Evolutionary conservation across 1,140 invertebrate genomes (phyloP), one percentile per base, ranked within the genome.

Genomic region (Harlomillsia oculata): DNA sequence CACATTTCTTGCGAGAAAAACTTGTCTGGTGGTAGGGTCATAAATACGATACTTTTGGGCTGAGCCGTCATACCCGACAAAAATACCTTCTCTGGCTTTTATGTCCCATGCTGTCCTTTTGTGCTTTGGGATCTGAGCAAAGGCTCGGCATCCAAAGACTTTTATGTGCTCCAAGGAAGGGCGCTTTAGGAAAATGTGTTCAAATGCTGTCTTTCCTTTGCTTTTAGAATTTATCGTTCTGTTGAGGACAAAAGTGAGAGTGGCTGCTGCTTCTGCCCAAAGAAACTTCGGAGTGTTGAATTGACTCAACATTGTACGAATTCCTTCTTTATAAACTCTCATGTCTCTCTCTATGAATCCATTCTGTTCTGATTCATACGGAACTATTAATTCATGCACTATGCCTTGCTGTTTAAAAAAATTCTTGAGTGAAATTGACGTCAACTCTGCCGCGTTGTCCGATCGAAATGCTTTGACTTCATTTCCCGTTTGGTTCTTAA

Each of bases 321-420:
- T 39, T 1, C 23, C 2, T n/a, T 52, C 50, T 18, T 52, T 52
- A 18, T 40, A 26, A 1, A 39, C 41, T 20, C 50, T 1, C 1
- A 34, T 52, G 20, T 52, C 50, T 30, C 50, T 14, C 36, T 52
- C 50, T 16, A 40, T 41, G 18, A 18, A 26, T 11, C 73, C 72
- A 63, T 77, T 78, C 58, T 76, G 69, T 65, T 78, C 60, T 1
- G 74, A 72, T 2, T 69, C 72, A 56, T 76, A 76, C 1, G 67
- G 53, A 25, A 54, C 60, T 18, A 67, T 64, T 45, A 36, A 53
- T 50, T 66, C 60, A 53, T 67, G 62, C 26, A 37, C 62, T 62
- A 53, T 44, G 1, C 51, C 51, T 2, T 14, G 5, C 3, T 43
- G 9, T 2, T 1, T 20, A 21, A 43, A 43, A 32, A 36, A 50